These are phyloP conservation scores for Silurus aristotelis DNA, from an alignment of 2,797 vertebrate genomes.

Conservation along the genomic window DNA sequence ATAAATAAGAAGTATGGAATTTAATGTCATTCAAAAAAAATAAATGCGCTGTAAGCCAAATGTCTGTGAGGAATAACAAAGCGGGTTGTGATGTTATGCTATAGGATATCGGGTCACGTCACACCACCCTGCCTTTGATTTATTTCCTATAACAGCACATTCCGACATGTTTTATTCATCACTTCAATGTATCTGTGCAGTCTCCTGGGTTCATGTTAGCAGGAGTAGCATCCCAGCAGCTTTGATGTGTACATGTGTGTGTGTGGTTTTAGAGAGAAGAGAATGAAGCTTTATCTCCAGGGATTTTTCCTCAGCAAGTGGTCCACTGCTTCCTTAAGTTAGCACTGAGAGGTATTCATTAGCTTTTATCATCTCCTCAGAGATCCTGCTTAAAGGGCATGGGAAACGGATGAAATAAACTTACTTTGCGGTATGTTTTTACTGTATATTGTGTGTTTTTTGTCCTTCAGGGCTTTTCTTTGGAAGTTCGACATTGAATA, in stretches of 20 bases:
- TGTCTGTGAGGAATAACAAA: not conserved
- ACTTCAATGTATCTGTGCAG: not conserved
- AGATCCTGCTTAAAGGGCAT: not conserved
- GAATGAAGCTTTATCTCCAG: not conserved
- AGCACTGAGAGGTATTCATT: conserved; percentile 31
- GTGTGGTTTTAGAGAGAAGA: not conserved
- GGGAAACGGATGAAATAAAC: not conserved
- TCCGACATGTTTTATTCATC: not conserved
- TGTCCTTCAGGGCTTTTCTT: not conserved
- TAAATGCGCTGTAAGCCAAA: not conserved
- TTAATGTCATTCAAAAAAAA: not conserved
- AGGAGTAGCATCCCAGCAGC: not conserved
- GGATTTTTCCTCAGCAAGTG: conserved; percentile 3
- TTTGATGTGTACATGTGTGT: not conserved
- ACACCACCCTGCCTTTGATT: not conserved
- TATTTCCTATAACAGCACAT: not conserved
- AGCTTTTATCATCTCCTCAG: not conserved
- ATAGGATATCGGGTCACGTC: not conserved
- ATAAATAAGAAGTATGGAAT: not conserved
- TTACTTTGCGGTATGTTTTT: not conserved
- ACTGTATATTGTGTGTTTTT: not conserved
- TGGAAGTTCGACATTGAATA: not conserved
- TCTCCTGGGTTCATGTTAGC: not conserved
- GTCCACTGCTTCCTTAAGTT: not conserved
- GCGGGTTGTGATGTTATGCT: not conserved